Conservation (phyloP, 2,797 vertebrate genomes). For the Danio tinwini region DNA sequence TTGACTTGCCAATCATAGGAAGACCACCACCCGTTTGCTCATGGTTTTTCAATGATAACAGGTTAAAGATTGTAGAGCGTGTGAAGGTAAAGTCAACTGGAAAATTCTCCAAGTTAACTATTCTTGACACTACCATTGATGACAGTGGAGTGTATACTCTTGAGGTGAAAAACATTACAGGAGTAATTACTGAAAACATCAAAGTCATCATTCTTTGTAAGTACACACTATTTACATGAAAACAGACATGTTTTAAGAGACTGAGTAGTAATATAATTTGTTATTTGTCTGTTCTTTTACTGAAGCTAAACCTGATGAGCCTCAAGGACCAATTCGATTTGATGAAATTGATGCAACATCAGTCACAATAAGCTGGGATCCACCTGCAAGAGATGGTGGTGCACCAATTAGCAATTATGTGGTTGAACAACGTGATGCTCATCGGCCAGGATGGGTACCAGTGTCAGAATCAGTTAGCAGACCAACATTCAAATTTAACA, state of each 20-base stretch:
- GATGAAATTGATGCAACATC: constrained; percentile 93
- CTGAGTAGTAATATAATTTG: not conserved
- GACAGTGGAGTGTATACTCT: constrained; percentile 92
- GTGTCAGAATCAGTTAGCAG: constrained; percentile 94
- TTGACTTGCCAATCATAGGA: constrained; percentile 89
- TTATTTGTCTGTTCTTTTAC: not conserved
- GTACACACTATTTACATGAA: constrained; percentile 55
- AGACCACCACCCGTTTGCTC: constrained; percentile 90
- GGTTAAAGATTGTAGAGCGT: constrained; percentile 88
- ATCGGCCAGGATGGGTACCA: constrained; percentile 96
- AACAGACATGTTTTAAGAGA: not conserved
- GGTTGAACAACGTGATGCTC: constrained; percentile 96
- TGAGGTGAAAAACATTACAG: constrained; percentile 92
- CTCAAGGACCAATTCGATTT: constrained; percentile 87
- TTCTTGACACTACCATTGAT: constrained; percentile 91
- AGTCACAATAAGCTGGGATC: constrained; percentile 91
- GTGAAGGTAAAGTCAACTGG: constrained; percentile 87
- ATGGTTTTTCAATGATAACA: constrained; percentile 91
- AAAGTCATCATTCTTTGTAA: constrained; percentile 96
- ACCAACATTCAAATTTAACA: constrained; percentile 89
- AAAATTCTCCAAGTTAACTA: constrained; percentile 87
- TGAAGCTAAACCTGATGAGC: constrained; percentile 94
- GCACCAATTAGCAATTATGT: constrained; percentile 91
- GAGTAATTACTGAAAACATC: constrained; percentile 86
- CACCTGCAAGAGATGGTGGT: constrained; percentile 91